Percentiles rank a stretch among this genome's conserved stretches.
phyloP scores from a whole-genome alignment of 2,888 invertebrate genomes.

The Blastobasis lacticolella region DNA sequence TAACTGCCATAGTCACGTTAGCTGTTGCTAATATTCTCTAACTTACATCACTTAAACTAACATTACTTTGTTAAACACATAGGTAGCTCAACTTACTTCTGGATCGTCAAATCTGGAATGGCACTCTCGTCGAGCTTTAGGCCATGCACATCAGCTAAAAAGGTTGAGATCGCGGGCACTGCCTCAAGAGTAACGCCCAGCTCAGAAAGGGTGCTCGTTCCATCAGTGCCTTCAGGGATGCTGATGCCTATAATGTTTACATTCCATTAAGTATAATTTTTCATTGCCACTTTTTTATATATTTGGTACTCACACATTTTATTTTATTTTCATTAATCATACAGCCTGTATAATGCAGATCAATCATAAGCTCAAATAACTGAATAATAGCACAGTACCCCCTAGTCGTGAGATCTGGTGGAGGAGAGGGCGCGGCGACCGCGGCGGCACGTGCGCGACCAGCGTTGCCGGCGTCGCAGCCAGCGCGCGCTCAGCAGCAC shows the following conservation, averaged over 20 bases:
- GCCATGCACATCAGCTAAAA: conserved; percentile 14
- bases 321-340: background rate
- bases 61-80: background rate
- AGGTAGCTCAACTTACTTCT: conserved; percentile 15
- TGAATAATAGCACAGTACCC: background rate
- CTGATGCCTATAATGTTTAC: conserved; percentile 11
- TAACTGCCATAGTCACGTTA: background rate
- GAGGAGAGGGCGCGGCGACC: background rate
- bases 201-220: conserved; percentile 16
- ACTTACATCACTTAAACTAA: background rate
- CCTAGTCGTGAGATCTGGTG: background rate
- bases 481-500: conserved; percentile 18
- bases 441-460: background rate
- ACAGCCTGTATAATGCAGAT: background rate
- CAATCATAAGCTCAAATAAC: background rate
- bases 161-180: conserved; percentile 11
- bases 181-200: conserved; percentile 15
- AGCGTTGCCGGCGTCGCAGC: conserved; percentile 11
- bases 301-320: background rate
- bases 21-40: background rate
- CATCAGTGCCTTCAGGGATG: conserved; percentile 9
- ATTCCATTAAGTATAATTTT: background rate
- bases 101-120: conserved; percentile 14
- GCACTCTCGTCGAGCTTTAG: conserved; percentile 12
- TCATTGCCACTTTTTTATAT: background rate